A percentile compares a stretch with the other conserved stretches of the same genome.
Conservation (phyloP, 2,113 vertebrate species). For the Reinhardtius hippoglossoides region DNA sequence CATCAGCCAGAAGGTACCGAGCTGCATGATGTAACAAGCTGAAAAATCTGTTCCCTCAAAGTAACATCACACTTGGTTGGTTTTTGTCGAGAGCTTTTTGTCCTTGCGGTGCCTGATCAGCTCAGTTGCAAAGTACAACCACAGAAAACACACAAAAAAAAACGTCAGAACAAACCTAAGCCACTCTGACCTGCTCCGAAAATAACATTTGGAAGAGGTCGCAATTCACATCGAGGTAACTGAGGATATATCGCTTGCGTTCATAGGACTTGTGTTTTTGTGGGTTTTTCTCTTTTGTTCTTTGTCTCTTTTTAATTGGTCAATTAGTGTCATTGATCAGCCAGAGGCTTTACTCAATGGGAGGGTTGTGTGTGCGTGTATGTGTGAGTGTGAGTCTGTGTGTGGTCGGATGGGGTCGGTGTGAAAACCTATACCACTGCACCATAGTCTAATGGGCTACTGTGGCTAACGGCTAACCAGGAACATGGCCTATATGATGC, state of each 20-base stretch:
- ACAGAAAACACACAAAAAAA: background rate
- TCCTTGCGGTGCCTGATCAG: too few relatives aligned
- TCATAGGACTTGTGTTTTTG: slow-evolving; percentile 4
- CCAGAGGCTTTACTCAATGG: slow-evolving; percentile 16
- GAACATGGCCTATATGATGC: slow-evolving; percentile 19
- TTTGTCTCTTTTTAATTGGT: slow-evolving; percentile 51
- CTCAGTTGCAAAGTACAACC: background rate
- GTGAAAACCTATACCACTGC: slow-evolving; percentile 33
- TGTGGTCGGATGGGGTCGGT: background rate
- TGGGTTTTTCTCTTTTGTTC: slow-evolving; percentile 21
- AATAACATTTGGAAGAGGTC: background rate
- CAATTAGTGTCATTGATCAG: slow-evolving; percentile 59
- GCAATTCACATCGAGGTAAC: background rate
- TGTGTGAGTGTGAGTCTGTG: background rate
- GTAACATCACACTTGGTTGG: background rate
- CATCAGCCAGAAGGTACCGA: slow-evolving; percentile 94
- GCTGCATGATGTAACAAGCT: slow-evolving; percentile 3
- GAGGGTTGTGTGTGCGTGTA: slow-evolving; percentile 4
- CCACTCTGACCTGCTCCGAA: background rate
- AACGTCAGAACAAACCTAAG: background rate
- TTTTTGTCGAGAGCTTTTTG: background rate
- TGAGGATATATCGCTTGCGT: background rate
- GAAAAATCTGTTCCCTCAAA: background rate
- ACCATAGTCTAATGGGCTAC: slow-evolving; percentile 23
- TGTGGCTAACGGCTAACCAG: slow-evolving; percentile 27